A percentile compares a stretch with the other conserved stretches of the same genome.
Evolutionary conservation across 2,888 invertebrate genomes (phyloP).

Genomic region (Lithophane ornitopus): DNA sequence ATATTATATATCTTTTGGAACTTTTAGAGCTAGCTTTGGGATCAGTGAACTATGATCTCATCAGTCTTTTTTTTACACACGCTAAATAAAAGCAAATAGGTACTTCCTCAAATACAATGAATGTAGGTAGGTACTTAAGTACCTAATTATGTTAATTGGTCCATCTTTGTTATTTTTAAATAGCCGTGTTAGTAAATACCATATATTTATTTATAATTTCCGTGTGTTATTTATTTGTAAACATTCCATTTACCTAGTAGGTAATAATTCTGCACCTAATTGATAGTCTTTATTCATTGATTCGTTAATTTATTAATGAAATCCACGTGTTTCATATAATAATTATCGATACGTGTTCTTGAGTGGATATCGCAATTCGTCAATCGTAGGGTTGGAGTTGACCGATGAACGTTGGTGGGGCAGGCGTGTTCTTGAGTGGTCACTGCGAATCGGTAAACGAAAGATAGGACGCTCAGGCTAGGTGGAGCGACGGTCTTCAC

Average conservation of each 20-base stretch:
- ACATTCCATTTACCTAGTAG: not conserved
- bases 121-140: no score
- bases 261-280: not conserved
- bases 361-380: not conserved
- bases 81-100: not conserved
- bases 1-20: no score
- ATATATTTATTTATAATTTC: constrained; percentile 3
- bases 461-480: no score
- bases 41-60: no score
- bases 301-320: constrained; percentile 11
- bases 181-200: not conserved
- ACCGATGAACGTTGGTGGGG: no score
- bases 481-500: no score
- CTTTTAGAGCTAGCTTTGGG: not conserved
- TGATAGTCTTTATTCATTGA: not conserved
- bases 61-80: not conserved
- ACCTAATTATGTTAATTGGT: not conserved
- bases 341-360: not conserved
- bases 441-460: no score
- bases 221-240: not conserved
- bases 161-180: not conserved
- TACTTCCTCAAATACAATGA: not conserved
- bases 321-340: constrained; percentile 9
- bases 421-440: no score
- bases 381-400: not conserved